phyloP scores from a whole-genome alignment of 2,113 vertebrate genomes.

The Chaenogobius annularis region DNA sequence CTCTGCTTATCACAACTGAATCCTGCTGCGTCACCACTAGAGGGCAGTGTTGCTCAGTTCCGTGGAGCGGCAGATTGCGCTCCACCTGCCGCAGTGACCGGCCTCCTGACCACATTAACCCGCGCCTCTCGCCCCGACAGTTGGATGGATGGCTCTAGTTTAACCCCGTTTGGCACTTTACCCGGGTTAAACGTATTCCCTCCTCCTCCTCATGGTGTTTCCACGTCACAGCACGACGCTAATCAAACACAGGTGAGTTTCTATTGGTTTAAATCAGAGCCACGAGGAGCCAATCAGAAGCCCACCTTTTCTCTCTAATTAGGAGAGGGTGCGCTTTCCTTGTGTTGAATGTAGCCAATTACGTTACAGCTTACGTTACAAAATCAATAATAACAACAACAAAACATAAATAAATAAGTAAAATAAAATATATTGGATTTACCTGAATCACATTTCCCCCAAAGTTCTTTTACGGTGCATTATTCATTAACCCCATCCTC shows the following conservation, averaged over 20 bases:
- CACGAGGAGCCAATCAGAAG: slow-evolving; percentile 44
- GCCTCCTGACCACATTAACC: slow-evolving; percentile 32
- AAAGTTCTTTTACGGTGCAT: too few relatives aligned
- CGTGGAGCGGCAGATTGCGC: slow-evolving; percentile 17
- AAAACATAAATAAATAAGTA: too few relatives aligned
- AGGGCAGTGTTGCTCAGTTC: slow-evolving; percentile 51
- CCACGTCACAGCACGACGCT: slow-evolving; percentile 15
- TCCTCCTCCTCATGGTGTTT: slow-evolving; percentile 5
- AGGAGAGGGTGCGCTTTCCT: slow-evolving; percentile 35
- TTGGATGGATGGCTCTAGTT: slow-evolving; percentile 19
- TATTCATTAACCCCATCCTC: too few relatives aligned
- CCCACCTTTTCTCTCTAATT: slow-evolving; percentile 41
- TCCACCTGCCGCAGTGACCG: slow-evolving; percentile 45
- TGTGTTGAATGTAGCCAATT: not conserved
- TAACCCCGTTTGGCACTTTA: slow-evolving; percentile 10
- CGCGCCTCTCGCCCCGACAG: slow-evolving; percentile 4
- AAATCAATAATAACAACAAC: not conserved
- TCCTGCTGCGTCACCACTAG: slow-evolving; percentile 40
- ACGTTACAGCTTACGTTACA: not conserved
- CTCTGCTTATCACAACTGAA: not conserved
- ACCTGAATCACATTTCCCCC: too few relatives aligned
- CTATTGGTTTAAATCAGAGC: slow-evolving; percentile 24
- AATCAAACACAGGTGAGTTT: slow-evolving; percentile 54
- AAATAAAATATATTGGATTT: too few relatives aligned
- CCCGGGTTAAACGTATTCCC: slow-evolving; percentile 27